These are phyloP conservation scores for Saccostrea echinata DNA, from an alignment of 1,140 invertebrate species.

Conservation along the genomic window DNA sequence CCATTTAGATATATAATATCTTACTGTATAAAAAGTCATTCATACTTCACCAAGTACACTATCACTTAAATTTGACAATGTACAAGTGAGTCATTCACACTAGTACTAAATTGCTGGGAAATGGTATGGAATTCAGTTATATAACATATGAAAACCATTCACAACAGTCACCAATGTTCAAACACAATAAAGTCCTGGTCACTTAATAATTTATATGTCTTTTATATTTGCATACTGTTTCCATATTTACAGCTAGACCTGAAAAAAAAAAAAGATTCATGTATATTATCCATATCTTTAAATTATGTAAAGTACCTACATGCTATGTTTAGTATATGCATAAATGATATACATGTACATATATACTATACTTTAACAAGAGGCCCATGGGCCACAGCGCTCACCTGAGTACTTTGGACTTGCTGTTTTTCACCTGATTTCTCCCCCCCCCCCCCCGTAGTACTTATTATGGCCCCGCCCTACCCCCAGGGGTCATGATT, in stretches of 20 bases:
- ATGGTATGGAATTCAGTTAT: neutral
- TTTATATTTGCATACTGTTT: neutral
- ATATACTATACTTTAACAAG: too few species aligned
- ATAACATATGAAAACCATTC: neutral
- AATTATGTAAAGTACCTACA: too few species aligned
- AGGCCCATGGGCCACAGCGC: too few species aligned
- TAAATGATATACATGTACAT: too few species aligned
- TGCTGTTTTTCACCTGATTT: too few species aligned
- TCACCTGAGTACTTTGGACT: too few species aligned
- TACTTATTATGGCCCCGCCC: too few species aligned
- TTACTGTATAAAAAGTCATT: slow-evolving; percentile 2
- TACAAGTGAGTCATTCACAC: neutral
- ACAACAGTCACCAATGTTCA: neutral
- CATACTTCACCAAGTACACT: neutral
- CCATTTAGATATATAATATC: neutral
- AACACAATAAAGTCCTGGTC: neutral
- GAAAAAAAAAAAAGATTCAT: neutral
- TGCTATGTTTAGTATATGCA: too few species aligned
- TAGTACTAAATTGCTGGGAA: slow-evolving; percentile 7
- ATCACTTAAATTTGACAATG: neutral
- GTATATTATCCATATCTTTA: too few species aligned
- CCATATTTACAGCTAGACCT: neutral
- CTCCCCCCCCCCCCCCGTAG: too few species aligned
- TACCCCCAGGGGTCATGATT: too few species aligned
- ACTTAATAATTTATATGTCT: neutral